Evolutionary conservation across 2,113 vertebrate genomes (phyloP).

Genomic region (Upupa epops): DNA sequence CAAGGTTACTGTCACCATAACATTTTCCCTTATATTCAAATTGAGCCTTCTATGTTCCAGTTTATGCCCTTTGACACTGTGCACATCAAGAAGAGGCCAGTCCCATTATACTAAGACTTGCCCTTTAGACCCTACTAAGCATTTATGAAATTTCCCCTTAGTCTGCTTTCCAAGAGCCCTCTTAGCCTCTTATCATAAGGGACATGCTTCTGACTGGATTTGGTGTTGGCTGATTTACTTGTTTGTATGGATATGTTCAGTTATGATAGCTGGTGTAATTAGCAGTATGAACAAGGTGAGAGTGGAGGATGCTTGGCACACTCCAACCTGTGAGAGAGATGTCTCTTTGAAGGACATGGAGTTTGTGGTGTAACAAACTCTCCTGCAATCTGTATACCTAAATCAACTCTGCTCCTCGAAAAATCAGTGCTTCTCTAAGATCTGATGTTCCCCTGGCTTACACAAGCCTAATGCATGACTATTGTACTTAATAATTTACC

Average conservation of each 20-base stretch:
- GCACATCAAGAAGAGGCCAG: no score
- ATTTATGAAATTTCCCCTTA: no score
- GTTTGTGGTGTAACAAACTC: not conserved
- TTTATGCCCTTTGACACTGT: no score
- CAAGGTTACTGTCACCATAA: no score
- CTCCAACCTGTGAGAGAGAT: not conserved
- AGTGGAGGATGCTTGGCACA: not conserved
- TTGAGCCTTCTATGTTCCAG: no score
- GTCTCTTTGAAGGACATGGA: rapidly evolving
- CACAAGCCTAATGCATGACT: not conserved
- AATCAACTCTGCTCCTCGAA: not conserved
- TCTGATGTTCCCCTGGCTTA: not conserved
- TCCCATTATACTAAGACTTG: no score
- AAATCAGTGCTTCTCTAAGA: not conserved
- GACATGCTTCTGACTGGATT: no score
- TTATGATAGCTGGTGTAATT: not conserved
- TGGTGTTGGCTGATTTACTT: not conserved
- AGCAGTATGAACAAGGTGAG: not conserved
- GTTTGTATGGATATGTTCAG: rapidly evolving
- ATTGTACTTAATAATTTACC: not conserved
- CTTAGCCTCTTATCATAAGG: no score
- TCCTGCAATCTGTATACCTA: not conserved
- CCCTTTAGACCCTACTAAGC: no score
- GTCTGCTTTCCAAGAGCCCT: no score
- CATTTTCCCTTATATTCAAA: no score